Evolutionary conservation across 2,113 vertebrate genomes (phyloP), one percentile per base, ranked within the genome.

Genomic region (Ageneiosus marmoratus): DNA sequence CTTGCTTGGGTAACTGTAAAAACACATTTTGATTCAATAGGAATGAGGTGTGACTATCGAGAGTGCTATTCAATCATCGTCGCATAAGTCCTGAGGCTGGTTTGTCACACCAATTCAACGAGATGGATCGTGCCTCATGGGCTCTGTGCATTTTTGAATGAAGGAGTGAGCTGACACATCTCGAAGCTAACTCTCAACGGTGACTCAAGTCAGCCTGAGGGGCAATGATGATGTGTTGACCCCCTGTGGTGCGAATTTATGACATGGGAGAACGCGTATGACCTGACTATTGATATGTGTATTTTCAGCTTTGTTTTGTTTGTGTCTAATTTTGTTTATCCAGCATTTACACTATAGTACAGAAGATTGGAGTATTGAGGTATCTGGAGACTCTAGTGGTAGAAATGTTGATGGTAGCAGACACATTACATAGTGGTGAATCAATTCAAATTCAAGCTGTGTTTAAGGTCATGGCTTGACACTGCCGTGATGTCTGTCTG

Each of bases 31-130:
- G 76, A 85, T 83, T 63, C 72, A 75, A 80, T 80, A 81, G 74
- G 81, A 84, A 83, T 87, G 70, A 87, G 84, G 70, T 77, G 78
- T 80, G 83, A 87, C 75, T 84, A 44, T 77, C 84, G 37, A 62
- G 79, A 85, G 79, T 18, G 79, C 83, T 77, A 81, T 83, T 82
- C 74, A 79, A 77, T 87, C 86, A 87, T 83, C 6, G 41, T 62
- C 62, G 77, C 53, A 56, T 69, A 60, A 74, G 73, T 80, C 83
- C 81, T 34, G 44, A 82, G 80, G 82, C 55, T 63, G 65, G 70
- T 70, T 85, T 77, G 77, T 80, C 82, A 81, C 83, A 82, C 67
- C 58, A 80, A 76, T 87, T 83, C 83, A 80, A 51, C 15, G 51
- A 83, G 76, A 87, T 83, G 70, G 83, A 87, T 85, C 72, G 37